Evolutionary conservation across 2,113 vertebrate genomes (phyloP).

Genomic region (Talpa occidentalis): DNA sequence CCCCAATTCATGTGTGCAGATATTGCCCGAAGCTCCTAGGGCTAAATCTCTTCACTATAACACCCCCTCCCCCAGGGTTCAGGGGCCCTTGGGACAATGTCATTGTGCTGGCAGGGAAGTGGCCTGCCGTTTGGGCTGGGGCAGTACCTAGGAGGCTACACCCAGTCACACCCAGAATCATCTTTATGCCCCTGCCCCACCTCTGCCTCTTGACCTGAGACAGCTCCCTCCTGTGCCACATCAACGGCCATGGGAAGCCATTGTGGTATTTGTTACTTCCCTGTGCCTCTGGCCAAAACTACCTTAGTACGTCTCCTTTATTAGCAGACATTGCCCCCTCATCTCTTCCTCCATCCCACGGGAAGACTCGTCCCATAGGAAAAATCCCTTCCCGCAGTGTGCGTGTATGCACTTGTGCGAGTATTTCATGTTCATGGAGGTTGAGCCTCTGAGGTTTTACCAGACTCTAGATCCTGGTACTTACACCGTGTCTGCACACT

Average conservation of each 20-base stretch:
- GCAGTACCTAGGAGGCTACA: constrained; percentile 43
- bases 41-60: background rate
- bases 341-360: background rate
- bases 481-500: fast-evolving
- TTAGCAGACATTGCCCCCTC: background rate
- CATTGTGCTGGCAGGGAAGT: constrained; percentile 75
- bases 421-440: background rate
- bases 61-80: background rate
- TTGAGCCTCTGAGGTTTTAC: background rate
- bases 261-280: background rate
- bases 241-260: constrained; percentile 22
- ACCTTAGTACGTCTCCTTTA: background rate
- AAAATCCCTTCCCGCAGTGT: background rate
- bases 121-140: constrained; percentile 14
- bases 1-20: background rate
- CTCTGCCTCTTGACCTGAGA: constrained; percentile 49
- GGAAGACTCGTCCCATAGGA: background rate
- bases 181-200: constrained; percentile 44
- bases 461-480: background rate
- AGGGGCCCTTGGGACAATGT: background rate
- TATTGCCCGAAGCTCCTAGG: background rate
- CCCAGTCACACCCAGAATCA: constrained; percentile 63
- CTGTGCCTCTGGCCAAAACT: background rate
- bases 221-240: background rate
- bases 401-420: background rate